A percentile compares a stretch with the other conserved stretches of the same genome.
Conservation (phyloP, 2,888 invertebrate genomes). For the Hyposoter didymator region DNA sequence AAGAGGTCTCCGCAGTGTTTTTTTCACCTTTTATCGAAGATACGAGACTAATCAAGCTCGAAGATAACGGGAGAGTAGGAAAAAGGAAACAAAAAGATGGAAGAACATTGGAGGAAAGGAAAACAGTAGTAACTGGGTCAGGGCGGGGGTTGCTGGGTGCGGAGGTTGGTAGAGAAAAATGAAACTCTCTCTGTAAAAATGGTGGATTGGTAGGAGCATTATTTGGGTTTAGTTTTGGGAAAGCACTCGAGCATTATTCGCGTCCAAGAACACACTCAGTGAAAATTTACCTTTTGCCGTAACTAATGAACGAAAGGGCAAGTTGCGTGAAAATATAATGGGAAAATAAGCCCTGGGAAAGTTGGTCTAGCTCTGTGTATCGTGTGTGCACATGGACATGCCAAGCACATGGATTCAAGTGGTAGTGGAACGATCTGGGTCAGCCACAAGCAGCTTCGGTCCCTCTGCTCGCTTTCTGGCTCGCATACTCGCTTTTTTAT, state of each 20-base stretch:
- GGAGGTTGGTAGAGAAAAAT: conserved; percentile 8
- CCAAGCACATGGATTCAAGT: conserved; percentile 8
- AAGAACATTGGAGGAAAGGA: neutral
- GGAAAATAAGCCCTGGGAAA: neutral
- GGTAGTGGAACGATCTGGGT: conserved; percentile 59
- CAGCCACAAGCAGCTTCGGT: conserved; percentile 53
- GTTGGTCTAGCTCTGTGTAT: neutral
- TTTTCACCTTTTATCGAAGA: conserved; percentile 7
- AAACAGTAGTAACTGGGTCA: conserved; percentile 48
- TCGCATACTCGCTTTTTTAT: conserved; percentile 17
- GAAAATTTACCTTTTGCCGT: neutral
- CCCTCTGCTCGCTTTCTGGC: conserved; percentile 55
- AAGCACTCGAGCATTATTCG: neutral
- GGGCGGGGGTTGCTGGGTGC: conserved; percentile 9
- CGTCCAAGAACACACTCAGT: neutral
- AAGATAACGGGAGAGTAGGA: neutral
- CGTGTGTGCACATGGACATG: conserved; percentile 22
- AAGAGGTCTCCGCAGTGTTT: neutral
- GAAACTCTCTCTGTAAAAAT: conserved; percentile 3
- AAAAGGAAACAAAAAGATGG: neutral
- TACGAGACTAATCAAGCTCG: conserved; percentile 26
- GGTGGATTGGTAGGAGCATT: neutral
- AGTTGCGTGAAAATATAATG: conserved; percentile 18
- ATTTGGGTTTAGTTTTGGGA: neutral
- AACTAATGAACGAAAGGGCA: conserved; percentile 16